Evolutionary conservation across 2,113 vertebrate species (phyloP).

Genomic region (Ameiurus melas): DNA sequence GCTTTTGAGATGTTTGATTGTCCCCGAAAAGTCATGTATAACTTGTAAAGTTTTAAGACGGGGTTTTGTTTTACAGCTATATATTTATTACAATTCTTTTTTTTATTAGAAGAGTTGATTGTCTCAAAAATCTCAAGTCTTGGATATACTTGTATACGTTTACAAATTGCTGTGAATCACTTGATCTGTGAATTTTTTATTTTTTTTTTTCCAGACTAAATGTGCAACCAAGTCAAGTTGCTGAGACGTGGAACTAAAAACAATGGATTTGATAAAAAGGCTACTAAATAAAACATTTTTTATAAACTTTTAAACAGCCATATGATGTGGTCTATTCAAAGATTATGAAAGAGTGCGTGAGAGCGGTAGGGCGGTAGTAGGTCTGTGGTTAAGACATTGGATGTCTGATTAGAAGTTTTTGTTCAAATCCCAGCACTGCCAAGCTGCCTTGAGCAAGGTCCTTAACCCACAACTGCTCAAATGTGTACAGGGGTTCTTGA

Average conservation of each 20-base stretch:
- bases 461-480: no score
- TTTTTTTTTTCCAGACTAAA: constrained; percentile 1
- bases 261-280: neutral
- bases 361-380: no score
- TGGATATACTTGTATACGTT: neutral
- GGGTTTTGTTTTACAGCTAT: neutral
- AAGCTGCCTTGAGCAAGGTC: no score
- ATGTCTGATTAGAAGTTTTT: no score
- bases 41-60: neutral
- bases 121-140: neutral
- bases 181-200: neutral
- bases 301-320: neutral
- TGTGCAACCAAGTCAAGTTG: neutral
- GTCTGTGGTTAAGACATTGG: no score
- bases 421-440: no score
- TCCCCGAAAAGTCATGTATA: neutral
- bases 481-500: no score
- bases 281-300: neutral
- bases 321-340: neutral
- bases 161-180: neutral
- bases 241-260: neutral
- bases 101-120: neutral
- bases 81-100: neutral
- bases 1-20: neutral
- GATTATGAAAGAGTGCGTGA: neutral